Evolutionary conservation across 2,888 invertebrate genomes (phyloP), one percentile per base, ranked within the genome.

Genomic region (Agrotis clavis): DNA sequence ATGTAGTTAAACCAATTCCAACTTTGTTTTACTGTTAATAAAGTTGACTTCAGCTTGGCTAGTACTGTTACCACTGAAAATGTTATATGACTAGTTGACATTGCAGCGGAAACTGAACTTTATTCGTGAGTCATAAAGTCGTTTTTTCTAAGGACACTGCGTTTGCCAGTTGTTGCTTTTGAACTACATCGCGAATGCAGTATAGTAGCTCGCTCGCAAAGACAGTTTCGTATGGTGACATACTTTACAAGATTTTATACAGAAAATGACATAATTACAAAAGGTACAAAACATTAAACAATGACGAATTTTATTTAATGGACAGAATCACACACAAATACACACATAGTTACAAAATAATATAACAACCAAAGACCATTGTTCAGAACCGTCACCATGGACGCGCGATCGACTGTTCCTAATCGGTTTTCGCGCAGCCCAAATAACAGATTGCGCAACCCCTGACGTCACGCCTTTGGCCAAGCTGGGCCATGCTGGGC

Each of bases 381-480:
- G 1, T 18, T 30, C 56, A 11, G 11, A 41, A 41, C n/a, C 6
- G 6, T 5, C 18, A 56, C 57, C 35, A 57, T 18, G 2, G 35
- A 13, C 5, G 6, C 6, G 6, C 35, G 57, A 57, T 57, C 35
- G 57, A 35, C n/a, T 16, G 6, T 25, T 21, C 25, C 18, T 56
- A 56, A n/a, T 57, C n/a, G 41, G 14, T 54, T 6, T 30, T n/a
- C 25, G n/a, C 95, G 94, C 93, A 95, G 94, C 95, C 95, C 82
- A 77, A 87, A 88, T 74, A 84, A 11, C 11, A 41, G 2, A n/a
- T 4, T 94, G 93, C 95, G 95, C 92, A 94, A 95, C 90, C 93
- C 84, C 93, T 92, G 92, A 94, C 92, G 91, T 94, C 95, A 95
- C 94, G 95, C 94, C 95, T 94, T 87, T 90, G 93, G 92, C 88